Conservation (phyloP, 2,113 vertebrate genomes). For the Tupaia tana region DNA sequence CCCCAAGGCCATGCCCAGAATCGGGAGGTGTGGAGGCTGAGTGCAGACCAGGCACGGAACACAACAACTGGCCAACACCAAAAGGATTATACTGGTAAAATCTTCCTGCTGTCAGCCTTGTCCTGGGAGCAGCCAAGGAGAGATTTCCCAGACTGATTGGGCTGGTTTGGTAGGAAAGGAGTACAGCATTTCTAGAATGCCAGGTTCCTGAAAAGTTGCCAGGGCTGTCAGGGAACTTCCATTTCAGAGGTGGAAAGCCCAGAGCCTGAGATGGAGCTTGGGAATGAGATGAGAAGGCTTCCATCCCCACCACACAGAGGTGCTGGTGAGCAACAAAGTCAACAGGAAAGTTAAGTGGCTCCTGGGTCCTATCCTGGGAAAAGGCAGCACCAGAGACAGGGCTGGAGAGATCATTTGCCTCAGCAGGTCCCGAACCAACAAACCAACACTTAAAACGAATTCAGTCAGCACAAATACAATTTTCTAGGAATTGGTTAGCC, state of each 20-base stretch:
- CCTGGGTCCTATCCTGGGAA: neutral
- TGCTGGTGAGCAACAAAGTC: constrained; percentile 31
- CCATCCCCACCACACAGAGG: constrained; percentile 17
- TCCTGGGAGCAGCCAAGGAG: constrained; percentile 17
- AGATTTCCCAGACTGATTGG: constrained; percentile 13
- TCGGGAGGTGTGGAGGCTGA: neutral
- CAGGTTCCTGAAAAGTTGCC: constrained; percentile 36
- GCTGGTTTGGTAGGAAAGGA: neutral
- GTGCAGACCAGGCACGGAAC: neutral
- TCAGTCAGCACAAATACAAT: neutral
- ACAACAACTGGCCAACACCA: neutral
- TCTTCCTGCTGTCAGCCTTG: neutral
- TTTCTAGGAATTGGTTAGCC: neutral
- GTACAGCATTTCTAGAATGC: constrained; percentile 6
- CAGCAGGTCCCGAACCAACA: neutral
- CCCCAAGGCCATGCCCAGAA: neutral
- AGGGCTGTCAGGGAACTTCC: constrained; percentile 9
- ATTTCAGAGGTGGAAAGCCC: neutral
- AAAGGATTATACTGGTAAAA: neutral
- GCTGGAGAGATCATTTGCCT: neutral
- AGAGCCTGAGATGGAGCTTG: neutral
- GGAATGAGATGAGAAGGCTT: neutral
- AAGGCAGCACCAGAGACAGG: neutral
- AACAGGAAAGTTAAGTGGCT: neutral
- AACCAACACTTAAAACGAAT: neutral